Conservation (phyloP, 2,888 invertebrate genomes). For the Nasonia oneida region DNA sequence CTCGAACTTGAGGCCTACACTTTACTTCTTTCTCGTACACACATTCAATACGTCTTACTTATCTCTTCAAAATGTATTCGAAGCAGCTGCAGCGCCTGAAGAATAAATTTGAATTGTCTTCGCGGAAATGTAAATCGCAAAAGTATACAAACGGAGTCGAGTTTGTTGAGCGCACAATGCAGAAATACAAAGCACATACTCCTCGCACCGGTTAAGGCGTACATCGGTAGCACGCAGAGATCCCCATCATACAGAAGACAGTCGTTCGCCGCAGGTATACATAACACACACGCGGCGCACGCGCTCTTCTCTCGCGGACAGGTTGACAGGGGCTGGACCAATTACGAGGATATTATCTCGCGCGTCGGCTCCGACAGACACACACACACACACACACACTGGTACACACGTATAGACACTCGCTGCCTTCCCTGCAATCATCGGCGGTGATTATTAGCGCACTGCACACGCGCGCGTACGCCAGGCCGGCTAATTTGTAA, state of each 20-base stretch:
- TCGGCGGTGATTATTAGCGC: conserved; percentile 72
- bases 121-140: neutral
- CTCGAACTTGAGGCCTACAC: too few species aligned
- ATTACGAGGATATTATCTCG: conserved; percentile 76
- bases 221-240: neutral
- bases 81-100: neutral
- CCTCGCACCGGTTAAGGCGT: conserved; percentile 1
- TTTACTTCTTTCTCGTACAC: neutral
- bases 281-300: neutral
- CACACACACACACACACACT: neutral
- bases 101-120: neutral
- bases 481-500: conserved; percentile 73
- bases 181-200: neutral
- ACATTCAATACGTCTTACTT: neutral
- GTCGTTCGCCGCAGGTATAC: neutral
- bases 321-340: conserved; percentile 77
- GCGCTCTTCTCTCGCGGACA: conserved; percentile 64
- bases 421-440: conserved; percentile 74
- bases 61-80: neutral
- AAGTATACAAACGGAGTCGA: neutral
- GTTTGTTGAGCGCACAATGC: neutral
- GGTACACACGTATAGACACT: conserved; percentile 63
- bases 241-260: too few species aligned
- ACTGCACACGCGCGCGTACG: conserved; percentile 65
- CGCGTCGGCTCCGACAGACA: conserved; percentile 51